Percentiles rank a stretch among this genome's conserved stretches.
phyloP scores from a whole-genome alignment of 1,140 invertebrate species.

The Protaetia brevitarsis region DNA sequence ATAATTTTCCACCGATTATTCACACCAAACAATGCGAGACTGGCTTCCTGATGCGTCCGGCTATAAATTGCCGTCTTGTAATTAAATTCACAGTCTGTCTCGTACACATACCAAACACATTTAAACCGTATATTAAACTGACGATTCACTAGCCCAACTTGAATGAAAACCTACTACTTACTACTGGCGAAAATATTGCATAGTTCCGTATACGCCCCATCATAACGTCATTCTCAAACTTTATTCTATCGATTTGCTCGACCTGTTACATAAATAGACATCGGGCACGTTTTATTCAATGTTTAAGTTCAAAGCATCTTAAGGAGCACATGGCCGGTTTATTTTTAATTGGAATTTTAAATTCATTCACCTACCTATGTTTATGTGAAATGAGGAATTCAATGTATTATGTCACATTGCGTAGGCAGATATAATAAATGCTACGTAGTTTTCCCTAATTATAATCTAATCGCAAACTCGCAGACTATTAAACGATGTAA shows the following conservation, averaged over 20 bases:
- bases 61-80: background rate
- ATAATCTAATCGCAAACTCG: too few species aligned
- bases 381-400: background rate
- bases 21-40: background rate
- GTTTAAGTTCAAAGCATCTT: background rate
- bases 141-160: background rate
- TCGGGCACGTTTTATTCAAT: background rate
- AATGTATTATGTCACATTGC: too few species aligned
- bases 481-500: too few species aligned
- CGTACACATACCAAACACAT: background rate
- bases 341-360: background rate
- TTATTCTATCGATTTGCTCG: background rate
- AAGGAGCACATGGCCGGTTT: background rate
- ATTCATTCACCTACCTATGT: background rate
- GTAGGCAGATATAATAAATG: too few species aligned
- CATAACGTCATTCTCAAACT: background rate
- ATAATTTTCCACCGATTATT: background rate
- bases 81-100: background rate
- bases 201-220: background rate
- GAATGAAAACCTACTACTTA: background rate
- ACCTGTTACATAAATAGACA: slow-evolving; percentile 6
- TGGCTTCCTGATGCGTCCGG: background rate
- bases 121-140: background rate
- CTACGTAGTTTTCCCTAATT: too few species aligned
- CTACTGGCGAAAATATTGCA: background rate